Evolutionary conservation across 1,140 invertebrate genomes (phyloP), one percentile per base, ranked within the genome.

Genomic region (Tetragonula clypearis): DNA sequence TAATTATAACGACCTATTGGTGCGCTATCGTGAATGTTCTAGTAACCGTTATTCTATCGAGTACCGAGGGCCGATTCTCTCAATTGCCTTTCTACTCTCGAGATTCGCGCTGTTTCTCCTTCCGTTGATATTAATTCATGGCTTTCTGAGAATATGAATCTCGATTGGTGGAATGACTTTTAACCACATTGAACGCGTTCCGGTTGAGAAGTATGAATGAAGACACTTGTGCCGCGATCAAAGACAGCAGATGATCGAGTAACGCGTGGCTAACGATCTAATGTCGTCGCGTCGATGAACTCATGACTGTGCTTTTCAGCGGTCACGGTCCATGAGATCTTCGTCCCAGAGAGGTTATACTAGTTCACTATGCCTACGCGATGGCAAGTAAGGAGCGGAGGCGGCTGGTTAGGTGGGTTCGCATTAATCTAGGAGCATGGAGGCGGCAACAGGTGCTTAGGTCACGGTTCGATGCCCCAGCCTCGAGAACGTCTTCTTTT

Each of bases 391-490:
- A 69, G 53, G 84, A 86, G 79, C 81, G 85, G 87, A 88, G 88
- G 89, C 91, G 88, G 89, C 88, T 89, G 88, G 91, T 84, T 84
- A 89, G 86, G 79, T 88, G 83, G 83, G 76, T 87, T 86, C 85
- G 83, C 69, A 90, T 92, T 88, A 88, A 88, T 90, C 86, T 88
- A 88, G 85, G 89, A 87, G 82, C 87, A 87, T 88, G 91, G 91
- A 91, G 88, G 92, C 87, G 90, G 92, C 92, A 93, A 93, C 92
- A 93, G 92, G 92, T 93, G 92, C 92, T 91, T 83, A 87, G 90
- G 91, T 92, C 92, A 93, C 88, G 92, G 92, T 93, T 93, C 92
- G 92, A 92, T 92, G 92, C 92, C 92, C 92, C 90, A 75, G 84
- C 84, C 72, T 85, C 78, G 87, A 66, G 69, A 74, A 72, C 82